These are phyloP conservation scores for Panagrolaimus sp. DNA, from an alignment of 1,140 invertebrate species.

Conservation along the genomic window DNA sequence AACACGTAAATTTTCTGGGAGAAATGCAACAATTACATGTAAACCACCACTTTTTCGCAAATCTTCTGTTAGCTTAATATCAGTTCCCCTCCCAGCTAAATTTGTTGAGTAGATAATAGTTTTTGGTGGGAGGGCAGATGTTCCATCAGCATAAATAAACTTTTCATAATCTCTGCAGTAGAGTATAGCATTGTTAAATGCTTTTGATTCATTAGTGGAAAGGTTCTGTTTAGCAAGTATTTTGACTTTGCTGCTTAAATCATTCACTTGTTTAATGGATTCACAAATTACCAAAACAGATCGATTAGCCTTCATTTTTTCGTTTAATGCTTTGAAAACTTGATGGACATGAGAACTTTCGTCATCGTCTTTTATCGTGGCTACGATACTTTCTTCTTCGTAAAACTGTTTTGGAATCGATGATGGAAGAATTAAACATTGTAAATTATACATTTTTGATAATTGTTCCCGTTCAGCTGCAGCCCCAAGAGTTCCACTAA, in stretches of 20 bases:
- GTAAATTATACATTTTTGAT: background rate
- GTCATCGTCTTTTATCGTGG: background rate
- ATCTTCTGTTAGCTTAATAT: slow-evolving; percentile 54
- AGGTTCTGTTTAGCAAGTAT: too few relatives aligned
- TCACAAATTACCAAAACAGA: background rate
- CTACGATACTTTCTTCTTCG: background rate
- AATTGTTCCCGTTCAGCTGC: background rate
- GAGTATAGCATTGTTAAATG: background rate
- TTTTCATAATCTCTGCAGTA: background rate
- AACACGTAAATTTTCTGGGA: slow-evolving; percentile 59
- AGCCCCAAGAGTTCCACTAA: slow-evolving; percentile 58
- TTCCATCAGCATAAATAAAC: background rate
- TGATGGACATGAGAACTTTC: background rate
- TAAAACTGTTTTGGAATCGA: background rate
- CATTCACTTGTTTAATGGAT: background rate
- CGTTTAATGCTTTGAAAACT: background rate
- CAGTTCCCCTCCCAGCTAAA: slow-evolving; percentile 61
- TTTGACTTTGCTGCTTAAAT: background rate
- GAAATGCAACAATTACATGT: slow-evolving; percentile 59
- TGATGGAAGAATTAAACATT: background rate
- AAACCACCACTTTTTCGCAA: slow-evolving; percentile 57
- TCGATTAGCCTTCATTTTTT: background rate
- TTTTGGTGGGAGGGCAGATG: background rate
- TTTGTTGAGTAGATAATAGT: slow-evolving; percentile 61
- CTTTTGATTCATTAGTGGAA: too few relatives aligned